Base-by-base conservation (phyloP, 2,888 invertebrate species). In the Pseudococcus jackbeardsleyi region DNA sequence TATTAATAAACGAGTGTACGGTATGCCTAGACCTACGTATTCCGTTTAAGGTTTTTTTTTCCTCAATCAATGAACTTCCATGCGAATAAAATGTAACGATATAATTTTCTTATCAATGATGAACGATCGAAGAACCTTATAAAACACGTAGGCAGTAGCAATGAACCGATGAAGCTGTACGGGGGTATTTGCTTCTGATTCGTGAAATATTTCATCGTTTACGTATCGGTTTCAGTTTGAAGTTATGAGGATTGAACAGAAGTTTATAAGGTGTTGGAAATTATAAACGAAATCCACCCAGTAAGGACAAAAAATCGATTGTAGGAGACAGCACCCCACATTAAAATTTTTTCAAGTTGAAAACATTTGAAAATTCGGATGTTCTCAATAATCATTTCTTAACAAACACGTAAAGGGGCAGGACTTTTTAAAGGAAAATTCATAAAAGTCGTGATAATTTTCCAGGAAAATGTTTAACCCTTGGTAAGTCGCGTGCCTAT, bases 1-100 rank as follows among this genome's bases (percentile, higher is more conserved):
- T 72, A 72, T 72, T 72, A 72, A 72, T 72, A 72, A 33, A 72
- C 64, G 64, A 19, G 64, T 64, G 64, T 64, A 64, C 64, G 0
- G 22, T 11, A 22, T 9, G 22, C 7, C 22, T 64, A 22, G 42
- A 42, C 42, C 54, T n/a, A 22, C 22, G 64, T 64, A 64, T 64
- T 64, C 64, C 64, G 22, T 22, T 19, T 64, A 22, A 22, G 22
- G 64, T 22, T 64, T 64, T 42, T 42, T 59, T 64, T 4, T 11
- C 12, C 64, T 72, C 33, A 72, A 72, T 72, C 72, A 72, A 72
- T 72, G 72, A 72, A 72, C 33, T 72, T 72, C 33, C 5, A 33
- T 33, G 17, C 39, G 64, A 64, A 22, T 64, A 59, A 59, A 59
- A 59, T 59, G 59, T 59, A 59, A 59, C 59, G n/a, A 59, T n/a